Base-by-base conservation (phyloP, 2,113 vertebrate genomes). In the Phylloscopus trochilus region DNA sequence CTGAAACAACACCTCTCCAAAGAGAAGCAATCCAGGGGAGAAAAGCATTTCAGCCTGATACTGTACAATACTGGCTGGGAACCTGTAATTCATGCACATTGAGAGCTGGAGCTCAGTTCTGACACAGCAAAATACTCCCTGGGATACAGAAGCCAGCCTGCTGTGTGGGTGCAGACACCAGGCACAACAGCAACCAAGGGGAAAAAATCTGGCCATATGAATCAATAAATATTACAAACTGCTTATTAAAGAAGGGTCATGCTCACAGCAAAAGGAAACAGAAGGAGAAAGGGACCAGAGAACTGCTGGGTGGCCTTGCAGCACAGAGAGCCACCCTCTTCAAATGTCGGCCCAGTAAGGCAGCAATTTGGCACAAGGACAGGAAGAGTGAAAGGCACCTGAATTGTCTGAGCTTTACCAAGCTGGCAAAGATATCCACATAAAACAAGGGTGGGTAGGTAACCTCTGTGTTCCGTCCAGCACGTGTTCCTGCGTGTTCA, bases 281-380 rank as follows among this genome's bases (percentile, higher is more conserved):
- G 46, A 51, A 69, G 13, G 33, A 35, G 66, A 64, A 49, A 7
- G 39, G 23, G 12, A 37, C 21, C 55, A 89, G n/a, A 83, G 73
- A 73, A 73, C 7, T 33, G 16, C 17, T 0, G 1, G 15, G 35
- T 59, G 43, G 56, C 43, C n/a, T 82, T 31, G 26, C 20, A 70
- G 69, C 43, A 60, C 49, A 46, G 46, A n/a, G 10, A 41, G 27
- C 3, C n/a, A 49, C 28, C 13, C 23, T 74, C n/a, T 66, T 10
- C 58, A 68, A 52, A 74, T 0, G 1, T 3, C 13, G 35, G n/a
- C 23, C 23, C 2, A 1, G 14, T 30, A 35, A 43, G 52, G 21
- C 10, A 8, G 49, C 15, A 13, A 60, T 52, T 33, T 73, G 62
- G 30, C 43, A 31, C 0, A 2, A 67, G 26, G 27, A 24, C 31